Conservation (phyloP, 1,140 invertebrate species). For the Eubasilissa regina region DNA sequence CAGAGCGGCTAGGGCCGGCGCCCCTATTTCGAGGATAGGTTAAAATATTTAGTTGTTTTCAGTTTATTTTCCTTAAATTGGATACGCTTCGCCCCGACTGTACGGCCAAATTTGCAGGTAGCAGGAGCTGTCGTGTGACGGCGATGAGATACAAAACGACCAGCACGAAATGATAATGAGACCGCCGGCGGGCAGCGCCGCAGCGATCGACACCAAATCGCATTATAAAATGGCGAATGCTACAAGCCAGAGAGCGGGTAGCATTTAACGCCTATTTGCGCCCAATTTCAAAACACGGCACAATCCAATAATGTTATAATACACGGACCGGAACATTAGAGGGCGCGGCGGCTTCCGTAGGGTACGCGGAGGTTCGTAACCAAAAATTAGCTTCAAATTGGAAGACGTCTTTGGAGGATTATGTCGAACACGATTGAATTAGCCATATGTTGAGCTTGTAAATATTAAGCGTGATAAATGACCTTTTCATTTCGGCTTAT, state of each 20-base stretch:
- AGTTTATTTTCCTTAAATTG: background rate
- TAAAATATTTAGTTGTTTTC: too few species aligned
- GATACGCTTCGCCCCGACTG: background rate
- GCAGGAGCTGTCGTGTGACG: background rate
- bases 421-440: background rate
- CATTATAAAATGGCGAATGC: conserved; percentile 58
- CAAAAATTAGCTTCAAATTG: conserved; percentile 29
- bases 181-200: conserved; percentile 46
- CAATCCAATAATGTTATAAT: conserved; percentile 58
- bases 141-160: conserved; percentile 43
- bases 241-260: conserved; percentile 49
- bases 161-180: conserved; percentile 53
- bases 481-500: too few species aligned
- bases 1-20: too few species aligned
- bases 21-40: too few species aligned
- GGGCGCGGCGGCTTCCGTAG: background rate
- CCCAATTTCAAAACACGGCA: conserved; percentile 57
- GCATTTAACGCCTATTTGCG: conserved; percentile 58
- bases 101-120: conserved; percentile 13
- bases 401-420: background rate
- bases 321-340: conserved; percentile 24
- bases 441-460: background rate
- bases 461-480: too few species aligned
- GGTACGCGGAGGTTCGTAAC: background rate
- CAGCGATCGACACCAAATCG: conserved; percentile 51